Evolutionary conservation across 2,113 vertebrate species (phyloP), one percentile per base, ranked within the genome.

Genomic region (Mus spicilegus): DNA sequence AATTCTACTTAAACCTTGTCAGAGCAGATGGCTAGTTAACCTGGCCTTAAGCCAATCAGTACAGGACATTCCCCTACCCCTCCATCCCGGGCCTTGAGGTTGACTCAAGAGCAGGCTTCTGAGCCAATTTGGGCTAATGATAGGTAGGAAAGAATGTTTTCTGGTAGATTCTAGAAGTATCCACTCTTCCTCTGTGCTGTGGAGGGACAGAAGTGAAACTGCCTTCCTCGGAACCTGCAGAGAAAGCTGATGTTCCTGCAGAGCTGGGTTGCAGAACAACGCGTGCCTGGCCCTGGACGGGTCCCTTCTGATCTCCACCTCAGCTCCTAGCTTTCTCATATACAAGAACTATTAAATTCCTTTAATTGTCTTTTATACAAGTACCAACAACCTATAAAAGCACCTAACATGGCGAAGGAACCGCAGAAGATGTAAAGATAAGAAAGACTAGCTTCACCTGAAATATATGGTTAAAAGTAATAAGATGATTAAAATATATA

Each of bases 351-450:
- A 91, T 22, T 26, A 81, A 63, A 89, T 61, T 33, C 17, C 8
- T 76, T 77, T 82, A 46, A 78, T 70, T 56, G 33, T 92, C 82
- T 95, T 75, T 49, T 22, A 90, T 92, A 69, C 9, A 92, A 36
- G n/a, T 86, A n/a, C 80, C 67, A 77, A 39, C n/a, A 80, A 85
- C 5, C 30, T 95, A 92, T 3, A 58, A 77, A 92, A 85, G 69
- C 75, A 46, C 76, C 49, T 46, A 30, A 78, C 46, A 39, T 69
- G 8, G 63, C 90, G 46, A 70, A 77, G 17, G n/a, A 3, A 86
- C 56, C 56, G 54, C 28, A 20, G 33, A 87, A 75, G 28, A 2
- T 76, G 67, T 51, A 72, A 93, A 93, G 56, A 91, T 81, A 86
- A 90, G 54, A 12, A 51, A 82, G 42, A 42, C 42, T 42, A 42